Percentiles rank a stretch among this genome's conserved stretches.
Conservation (phyloP, 1,140 invertebrate species). For the Calephelis virginiensis region DNA sequence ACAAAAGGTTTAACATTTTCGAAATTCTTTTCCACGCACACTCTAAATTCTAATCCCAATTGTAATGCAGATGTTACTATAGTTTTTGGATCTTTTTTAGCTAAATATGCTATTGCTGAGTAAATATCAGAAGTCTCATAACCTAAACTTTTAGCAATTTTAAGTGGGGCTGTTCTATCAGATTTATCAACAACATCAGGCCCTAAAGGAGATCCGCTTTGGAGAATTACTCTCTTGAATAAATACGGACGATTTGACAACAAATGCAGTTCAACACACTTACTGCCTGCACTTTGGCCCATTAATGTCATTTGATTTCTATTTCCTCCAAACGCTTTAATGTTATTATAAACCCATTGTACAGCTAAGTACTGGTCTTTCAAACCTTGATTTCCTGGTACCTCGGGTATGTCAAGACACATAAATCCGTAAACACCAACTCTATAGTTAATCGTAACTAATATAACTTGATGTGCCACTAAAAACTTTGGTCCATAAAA, state of each 20-base stretch:
- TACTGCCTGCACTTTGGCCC: slow-evolving; percentile 17
- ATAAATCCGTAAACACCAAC: slow-evolving; percentile 1
- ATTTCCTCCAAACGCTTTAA: slow-evolving; percentile 22
- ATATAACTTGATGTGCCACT: neutral
- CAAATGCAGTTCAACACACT: slow-evolving; percentile 17
- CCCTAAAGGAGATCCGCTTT: slow-evolving; percentile 30
- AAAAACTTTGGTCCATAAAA: slow-evolving; percentile 13
- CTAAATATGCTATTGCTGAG: slow-evolving; percentile 30
- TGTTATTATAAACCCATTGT: slow-evolving; percentile 37
- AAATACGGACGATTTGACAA: slow-evolving; percentile 24
- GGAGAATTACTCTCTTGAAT: slow-evolving; percentile 37
- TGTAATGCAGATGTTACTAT: slow-evolving; percentile 28
- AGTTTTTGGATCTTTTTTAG: slow-evolving; percentile 16
- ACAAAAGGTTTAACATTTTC: slow-evolving; percentile 28
- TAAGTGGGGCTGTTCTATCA: slow-evolving; percentile 21
- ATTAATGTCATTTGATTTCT: slow-evolving; percentile 17
- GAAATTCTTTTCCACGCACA: slow-evolving; percentile 37
- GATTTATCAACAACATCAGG: slow-evolving; percentile 1
- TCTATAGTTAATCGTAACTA: slow-evolving; percentile 29
- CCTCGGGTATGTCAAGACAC: slow-evolving; percentile 9
- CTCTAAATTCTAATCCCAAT: slow-evolving; percentile 8
- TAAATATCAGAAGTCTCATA: slow-evolving; percentile 26
- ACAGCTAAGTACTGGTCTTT: slow-evolving; percentile 36
- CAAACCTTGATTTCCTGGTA: slow-evolving; percentile 7
- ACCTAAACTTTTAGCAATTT: slow-evolving; percentile 30